Evolutionary conservation across 1,140 invertebrate species (phyloP), one percentile per base, ranked within the genome.

Genomic region (Bilobella aurantiaca): DNA sequence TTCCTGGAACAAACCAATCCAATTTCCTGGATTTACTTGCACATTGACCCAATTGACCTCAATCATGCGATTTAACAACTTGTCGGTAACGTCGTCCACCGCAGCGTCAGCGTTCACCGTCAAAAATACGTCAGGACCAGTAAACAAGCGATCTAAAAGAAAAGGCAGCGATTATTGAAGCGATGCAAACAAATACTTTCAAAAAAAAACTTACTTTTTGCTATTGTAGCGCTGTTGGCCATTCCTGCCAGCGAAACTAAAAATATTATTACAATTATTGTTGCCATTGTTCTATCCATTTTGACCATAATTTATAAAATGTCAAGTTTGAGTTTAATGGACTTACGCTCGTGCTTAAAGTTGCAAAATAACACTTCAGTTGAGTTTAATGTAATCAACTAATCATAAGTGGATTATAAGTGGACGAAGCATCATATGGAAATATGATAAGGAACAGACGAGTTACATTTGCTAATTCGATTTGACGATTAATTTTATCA

Each of bases 11-110:
- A 67, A 25, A 31, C 46, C 66, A n/a, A 67, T 32, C 21, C 46
- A 27, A 60, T 64, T 61, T 3, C 61, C 61, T 27, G 30, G 27
- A 18, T 31, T 21, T 2, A 37, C 8, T 23, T 58, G 29, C 27
- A 57, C 32, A 60, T 62, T 62, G 25, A 56, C 23, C 65, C 65
- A 66, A 46, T 66, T 66, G 23, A 66, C 31, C 29, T 66, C 65
- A 31, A 66, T 16, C 18, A 37, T 32, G 1, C 64, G 23, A 29
- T 66, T 58, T 23, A 34, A n/a, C 8, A 32, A 42, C n/a, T 37
- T 32, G 12, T 8, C 21, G 32, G 27, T 47, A 29, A 34, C 53
- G 14, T 53, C 30, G 27, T 3, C 25, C 23, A 57, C 37, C 34
- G 34, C 8, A 18, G 34, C 28, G 25, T 31, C 27, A 2, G 64